phyloP scores from a whole-genome alignment of 23 tunicate species.

The Diplosoma virens region DNA sequence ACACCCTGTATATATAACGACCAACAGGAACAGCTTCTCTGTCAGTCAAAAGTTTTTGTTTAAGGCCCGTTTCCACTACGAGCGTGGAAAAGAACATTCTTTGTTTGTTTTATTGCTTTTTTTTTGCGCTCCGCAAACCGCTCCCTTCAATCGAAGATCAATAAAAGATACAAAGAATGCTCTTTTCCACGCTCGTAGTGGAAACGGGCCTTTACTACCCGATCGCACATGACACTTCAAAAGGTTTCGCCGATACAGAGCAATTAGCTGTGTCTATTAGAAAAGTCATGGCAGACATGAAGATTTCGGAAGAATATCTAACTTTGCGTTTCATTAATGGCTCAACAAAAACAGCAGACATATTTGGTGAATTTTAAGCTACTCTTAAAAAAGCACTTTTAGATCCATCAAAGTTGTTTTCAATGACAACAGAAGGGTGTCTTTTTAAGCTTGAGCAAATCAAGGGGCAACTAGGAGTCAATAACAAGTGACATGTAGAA shows the following conservation, averaged over 20 bases:
- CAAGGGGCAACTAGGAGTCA: constrained; percentile 6
- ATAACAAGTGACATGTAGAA: constrained; percentile 11
- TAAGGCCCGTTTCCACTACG: too few relatives aligned
- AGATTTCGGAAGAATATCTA: background rate
- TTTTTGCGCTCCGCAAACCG: too few relatives aligned
- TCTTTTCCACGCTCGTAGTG: too few relatives aligned
- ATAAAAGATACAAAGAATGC: too few relatives aligned
- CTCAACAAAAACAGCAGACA: background rate
- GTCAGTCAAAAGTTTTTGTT: background rate
- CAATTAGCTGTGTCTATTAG: constrained; percentile 5
- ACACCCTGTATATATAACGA: too few relatives aligned
- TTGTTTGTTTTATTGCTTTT: too few relatives aligned
- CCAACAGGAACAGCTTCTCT: constrained; percentile 16
- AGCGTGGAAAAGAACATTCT: too few relatives aligned
- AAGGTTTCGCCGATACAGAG: background rate
- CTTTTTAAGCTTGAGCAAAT: background rate
- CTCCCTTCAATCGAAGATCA: too few relatives aligned
- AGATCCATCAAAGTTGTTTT: constrained; percentile 14
- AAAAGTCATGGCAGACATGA: background rate
- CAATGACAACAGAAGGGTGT: constrained; percentile 9
- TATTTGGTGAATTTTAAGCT: constrained; percentile 2
- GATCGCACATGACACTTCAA: constrained; percentile 6
- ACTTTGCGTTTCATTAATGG: constrained; percentile 4
- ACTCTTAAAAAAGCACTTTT: background rate
- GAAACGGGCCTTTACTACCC: too few relatives aligned